Conservation (phyloP, 2,888 invertebrate species). For the Hymenopus coronatus region DNA sequence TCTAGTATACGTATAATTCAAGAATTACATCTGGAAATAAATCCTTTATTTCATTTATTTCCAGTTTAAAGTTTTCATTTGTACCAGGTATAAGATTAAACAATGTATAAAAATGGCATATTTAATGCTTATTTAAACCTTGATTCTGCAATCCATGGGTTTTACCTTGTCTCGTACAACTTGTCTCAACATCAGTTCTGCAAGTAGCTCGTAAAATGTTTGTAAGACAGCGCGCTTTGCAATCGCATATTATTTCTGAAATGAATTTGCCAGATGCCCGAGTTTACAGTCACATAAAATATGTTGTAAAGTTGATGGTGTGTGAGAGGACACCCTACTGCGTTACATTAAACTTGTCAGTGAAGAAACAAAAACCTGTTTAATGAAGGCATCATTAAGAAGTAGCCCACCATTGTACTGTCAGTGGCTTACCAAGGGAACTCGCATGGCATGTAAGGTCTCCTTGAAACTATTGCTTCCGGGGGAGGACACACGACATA, state of each 20-base stretch:
- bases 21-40: no score
- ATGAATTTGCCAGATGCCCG: not conserved
- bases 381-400: not conserved
- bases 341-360: not conserved
- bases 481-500: not conserved
- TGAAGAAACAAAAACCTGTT: not conserved
- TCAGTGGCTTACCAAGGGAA: not conserved
- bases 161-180: no score
- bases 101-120: no score
- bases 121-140: no score
- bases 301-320: not conserved
- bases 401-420: not conserved
- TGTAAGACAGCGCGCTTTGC: no score
- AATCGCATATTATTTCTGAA: not conserved
- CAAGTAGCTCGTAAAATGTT: no score
- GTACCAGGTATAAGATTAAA: no score
- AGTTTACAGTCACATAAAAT: not conserved
- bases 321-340: not conserved
- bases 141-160: no score
- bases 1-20: no score
- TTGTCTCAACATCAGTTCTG: no score
- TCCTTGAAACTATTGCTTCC: not conserved
- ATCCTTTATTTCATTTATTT: no score
- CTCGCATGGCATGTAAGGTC: not conserved
- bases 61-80: no score